Evolutionary conservation across 2,797 vertebrate genomes (phyloP).

Genomic region (Orestias chungarensis): DNA sequence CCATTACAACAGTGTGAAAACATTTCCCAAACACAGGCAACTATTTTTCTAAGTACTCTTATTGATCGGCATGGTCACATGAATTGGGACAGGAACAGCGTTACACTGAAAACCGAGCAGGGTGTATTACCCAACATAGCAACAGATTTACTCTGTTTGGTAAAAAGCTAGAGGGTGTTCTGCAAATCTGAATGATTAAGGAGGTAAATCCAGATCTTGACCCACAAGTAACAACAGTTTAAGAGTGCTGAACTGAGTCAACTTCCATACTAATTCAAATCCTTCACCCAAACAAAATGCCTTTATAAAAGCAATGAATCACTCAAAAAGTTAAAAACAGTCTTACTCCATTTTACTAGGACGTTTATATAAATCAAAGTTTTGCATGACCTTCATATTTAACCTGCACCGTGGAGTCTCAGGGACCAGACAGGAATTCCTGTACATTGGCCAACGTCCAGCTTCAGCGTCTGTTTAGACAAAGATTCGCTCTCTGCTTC

Average conservation of each 20-base stretch:
- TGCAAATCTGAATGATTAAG: conserved; percentile 33
- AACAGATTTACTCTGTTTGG: conserved; percentile 19
- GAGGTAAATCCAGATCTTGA: conserved; percentile 44
- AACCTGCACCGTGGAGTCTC: conserved; percentile 49
- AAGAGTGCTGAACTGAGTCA: conserved; percentile 18
- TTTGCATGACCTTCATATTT: conserved; percentile 20
- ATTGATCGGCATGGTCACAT: conserved; percentile 55
- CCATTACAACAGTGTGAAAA: conserved; percentile 59
- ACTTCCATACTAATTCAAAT: conserved; percentile 23
- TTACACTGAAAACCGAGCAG: conserved; percentile 44
- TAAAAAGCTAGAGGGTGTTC: conserved; percentile 21
- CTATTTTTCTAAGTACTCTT: conserved; percentile 45
- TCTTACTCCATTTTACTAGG: conserved; percentile 12
- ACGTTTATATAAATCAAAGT: conserved; percentile 4
- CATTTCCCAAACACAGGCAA: conserved; percentile 52
- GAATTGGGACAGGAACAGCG: conserved; percentile 37
- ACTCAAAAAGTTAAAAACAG: background rate
- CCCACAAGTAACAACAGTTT: conserved; percentile 20
- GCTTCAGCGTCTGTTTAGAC: conserved; percentile 52
- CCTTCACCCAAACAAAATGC: background rate
- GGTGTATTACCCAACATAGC: conserved; percentile 52
- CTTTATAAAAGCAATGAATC: background rate
- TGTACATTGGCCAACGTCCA: conserved; percentile 62
- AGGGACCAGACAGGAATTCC: conserved; percentile 45
- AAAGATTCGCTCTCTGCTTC: conserved; percentile 70